Evolutionary conservation across 2,888 invertebrate genomes (phyloP).

Genomic region (Ophioninae sp.): DNA sequence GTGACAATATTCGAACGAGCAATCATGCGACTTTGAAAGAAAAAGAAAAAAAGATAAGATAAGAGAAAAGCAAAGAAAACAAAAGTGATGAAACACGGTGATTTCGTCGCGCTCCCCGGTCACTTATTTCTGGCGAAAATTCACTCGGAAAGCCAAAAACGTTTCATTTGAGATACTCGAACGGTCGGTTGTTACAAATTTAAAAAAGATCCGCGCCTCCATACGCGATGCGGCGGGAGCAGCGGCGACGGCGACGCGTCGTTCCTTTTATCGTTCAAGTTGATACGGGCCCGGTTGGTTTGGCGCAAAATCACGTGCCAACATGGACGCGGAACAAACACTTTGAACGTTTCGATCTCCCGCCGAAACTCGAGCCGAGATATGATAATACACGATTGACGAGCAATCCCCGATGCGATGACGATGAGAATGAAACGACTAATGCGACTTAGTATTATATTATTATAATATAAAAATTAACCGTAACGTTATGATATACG

Average conservation of each 20-base stretch:
- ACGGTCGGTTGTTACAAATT: background rate
- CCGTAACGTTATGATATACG: constrained; percentile 58
- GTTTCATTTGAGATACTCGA: background rate
- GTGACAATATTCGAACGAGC: background rate
- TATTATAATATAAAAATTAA: constrained; percentile 59
- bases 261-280: constrained; percentile 2
- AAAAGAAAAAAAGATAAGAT: background rate
- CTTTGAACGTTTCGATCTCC: constrained; percentile 24
- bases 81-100: background rate
- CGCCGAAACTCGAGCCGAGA: constrained; percentile 9
- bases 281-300: constrained; percentile 9
- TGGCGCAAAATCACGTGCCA: constrained; percentile 18
- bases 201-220: background rate
- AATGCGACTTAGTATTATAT: constrained; percentile 51
- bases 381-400: constrained; percentile 34
- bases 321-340: constrained; percentile 19
- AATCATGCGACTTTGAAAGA: background rate
- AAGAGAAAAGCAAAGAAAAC: background rate
- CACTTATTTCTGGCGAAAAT: background rate
- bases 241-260: background rate
- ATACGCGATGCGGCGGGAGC: no score
- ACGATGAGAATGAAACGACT: constrained; percentile 52
- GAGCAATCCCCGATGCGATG: constrained; percentile 34
- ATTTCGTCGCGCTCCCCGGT: background rate
- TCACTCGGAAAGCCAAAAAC: background rate